Evolutionary conservation across 1,140 invertebrate genomes (phyloP).

Genomic region (Drosophila kohkoa): DNA sequence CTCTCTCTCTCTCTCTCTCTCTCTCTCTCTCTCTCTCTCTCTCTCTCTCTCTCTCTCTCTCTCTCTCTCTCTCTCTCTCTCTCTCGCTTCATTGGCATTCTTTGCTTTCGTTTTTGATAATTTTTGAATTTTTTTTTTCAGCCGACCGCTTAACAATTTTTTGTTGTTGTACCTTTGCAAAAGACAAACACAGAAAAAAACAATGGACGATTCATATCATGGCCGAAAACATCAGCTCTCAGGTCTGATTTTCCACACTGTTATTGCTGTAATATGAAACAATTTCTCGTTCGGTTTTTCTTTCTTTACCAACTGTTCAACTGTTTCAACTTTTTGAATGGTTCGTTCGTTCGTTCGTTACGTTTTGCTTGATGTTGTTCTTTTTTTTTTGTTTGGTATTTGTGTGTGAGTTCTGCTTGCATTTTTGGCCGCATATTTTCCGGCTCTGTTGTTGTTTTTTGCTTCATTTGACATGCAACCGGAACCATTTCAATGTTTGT

Average conservation of each 20-base stretch:
- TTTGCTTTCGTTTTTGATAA: constrained; percentile 50
- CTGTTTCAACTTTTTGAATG: constrained; percentile 25
- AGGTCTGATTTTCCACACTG: constrained; percentile 71
- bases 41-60: not conserved
- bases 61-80: not conserved
- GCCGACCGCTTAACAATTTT: constrained; percentile 52
- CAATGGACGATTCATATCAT: constrained; percentile 56
- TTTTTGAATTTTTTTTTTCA: constrained; percentile 38
- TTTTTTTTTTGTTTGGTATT: constrained; percentile 15
- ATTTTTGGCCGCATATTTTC: constrained; percentile 73
- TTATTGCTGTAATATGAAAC: constrained; percentile 80
- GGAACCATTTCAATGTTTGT: constrained; percentile 70
- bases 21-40: not conserved
- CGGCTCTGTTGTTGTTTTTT: constrained; percentile 56
- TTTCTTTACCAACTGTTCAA: not conserved
- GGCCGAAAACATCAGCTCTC: constrained; percentile 40
- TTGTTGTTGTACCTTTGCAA: constrained; percentile 14
- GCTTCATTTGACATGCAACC: constrained; percentile 79
- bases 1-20: not conserved
- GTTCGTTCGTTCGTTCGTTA: not conserved
- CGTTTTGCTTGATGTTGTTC: constrained; percentile 18
- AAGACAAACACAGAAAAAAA: constrained; percentile 28
- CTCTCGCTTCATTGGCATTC: constrained; percentile 3
- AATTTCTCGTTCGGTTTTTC: constrained; percentile 37
- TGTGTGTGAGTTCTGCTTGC: constrained; percentile 40